Evolutionary conservation across 2,797 vertebrate species (phyloP), one percentile per base, ranked within the genome.

Genomic region (Rhynchonycteris naso): DNA sequence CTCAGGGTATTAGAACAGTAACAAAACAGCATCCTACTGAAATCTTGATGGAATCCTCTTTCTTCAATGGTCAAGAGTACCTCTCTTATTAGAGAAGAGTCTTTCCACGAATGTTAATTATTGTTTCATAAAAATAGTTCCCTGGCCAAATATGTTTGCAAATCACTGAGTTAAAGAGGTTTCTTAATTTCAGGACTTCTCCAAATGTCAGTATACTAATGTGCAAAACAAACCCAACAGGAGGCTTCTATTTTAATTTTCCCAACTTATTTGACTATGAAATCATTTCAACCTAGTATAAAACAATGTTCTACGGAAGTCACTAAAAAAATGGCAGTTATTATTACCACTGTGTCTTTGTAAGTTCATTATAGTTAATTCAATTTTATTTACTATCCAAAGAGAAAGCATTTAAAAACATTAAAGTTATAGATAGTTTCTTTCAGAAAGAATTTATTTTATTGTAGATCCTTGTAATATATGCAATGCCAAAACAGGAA

Each of bases 221-320:
- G 22, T 82, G 14, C 10, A 82, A 96, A 88, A 71, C 47, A 13
- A 90, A 63, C 33, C 56, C 82, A 84, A 30, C 58, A 86, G 59
- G n/a, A 88, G 33, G 4, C 3, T 82, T 79, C 50, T 72, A 47
- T 59, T 85, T 94, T 74, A 68, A 79, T 35, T 90, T 96, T 87
- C 74, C 26, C 35, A 66, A 74, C 13, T 92, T 88, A 84, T 50
- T 68, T 92, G 56, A 35, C 30, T 59, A 47, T 8, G 15, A 93
- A 92, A 74, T 21, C 24, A 33, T 84, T 90, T 74, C 43, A 91
- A 84, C 9, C 24, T 54, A 59, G 38, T 35, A 4, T 68, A 19
- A 90, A 28, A 54, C 35, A 21, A n/a, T 19, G 11, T 63, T 79
- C 35, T 47, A 86, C 2, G 74, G 24, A 95, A 68, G 2, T 78